Evolutionary conservation across 1,140 invertebrate genomes (phyloP).

Genomic region (Maconellicoccus hirsutus): DNA sequence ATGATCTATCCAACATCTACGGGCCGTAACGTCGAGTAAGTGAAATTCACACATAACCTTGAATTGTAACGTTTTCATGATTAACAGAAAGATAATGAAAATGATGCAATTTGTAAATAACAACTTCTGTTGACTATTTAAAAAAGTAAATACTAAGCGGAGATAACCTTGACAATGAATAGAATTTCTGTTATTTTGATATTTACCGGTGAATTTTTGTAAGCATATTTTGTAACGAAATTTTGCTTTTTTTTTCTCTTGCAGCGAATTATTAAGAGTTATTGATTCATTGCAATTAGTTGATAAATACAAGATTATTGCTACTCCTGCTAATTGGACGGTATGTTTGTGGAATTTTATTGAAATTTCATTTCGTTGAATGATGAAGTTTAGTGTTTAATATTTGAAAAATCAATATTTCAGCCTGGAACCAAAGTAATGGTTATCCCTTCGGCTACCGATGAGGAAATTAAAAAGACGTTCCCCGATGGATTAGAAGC

Average conservation of each 20-base stretch:
- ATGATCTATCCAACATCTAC: constrained; percentile 86
- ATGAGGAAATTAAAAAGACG: constrained; percentile 53
- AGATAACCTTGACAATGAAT: neutral
- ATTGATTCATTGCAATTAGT: constrained; percentile 80
- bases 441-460: constrained; percentile 60
- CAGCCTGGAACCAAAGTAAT: constrained; percentile 68
- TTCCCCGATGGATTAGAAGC: constrained; percentile 61
- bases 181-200: neutral
- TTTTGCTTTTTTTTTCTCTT: constrained; percentile 5
- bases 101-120: neutral
- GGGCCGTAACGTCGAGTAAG: constrained; percentile 83
- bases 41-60: constrained; percentile 29
- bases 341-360: too few relatives aligned
- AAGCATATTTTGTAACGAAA: too few relatives aligned
- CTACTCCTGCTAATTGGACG: constrained; percentile 81
- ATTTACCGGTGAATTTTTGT: too few relatives aligned
- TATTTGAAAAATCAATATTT: constrained; percentile 33
- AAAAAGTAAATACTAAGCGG: too few relatives aligned
- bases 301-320: constrained; percentile 48
- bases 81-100: neutral
- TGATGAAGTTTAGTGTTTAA: neutral
- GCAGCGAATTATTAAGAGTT: constrained; percentile 75
- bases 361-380: too few relatives aligned
- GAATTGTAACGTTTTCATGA: neutral
- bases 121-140: too few relatives aligned